Base-by-base conservation (phyloP, 2,113 vertebrate genomes). In the Ariopsis seemanni region DNA sequence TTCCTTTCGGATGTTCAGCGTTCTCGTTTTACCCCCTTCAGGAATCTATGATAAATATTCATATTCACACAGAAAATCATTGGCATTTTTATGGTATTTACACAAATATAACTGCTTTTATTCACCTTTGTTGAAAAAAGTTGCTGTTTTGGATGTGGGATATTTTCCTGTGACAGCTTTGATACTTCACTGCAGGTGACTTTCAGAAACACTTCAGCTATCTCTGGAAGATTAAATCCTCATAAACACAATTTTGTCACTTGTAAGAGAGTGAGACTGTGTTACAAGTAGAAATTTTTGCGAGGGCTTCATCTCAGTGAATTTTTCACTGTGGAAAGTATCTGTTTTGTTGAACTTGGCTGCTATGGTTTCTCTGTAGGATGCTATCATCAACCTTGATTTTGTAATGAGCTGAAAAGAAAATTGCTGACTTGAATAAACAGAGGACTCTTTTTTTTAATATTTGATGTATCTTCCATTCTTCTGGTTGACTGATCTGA, bases 281-380 rank as follows among this genome's bases (percentile, higher is more conserved):
- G 22, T 86, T 58, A 71, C 58, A 71, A 22, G 50, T 58, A 58
- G 77, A 86, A 81, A 71, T 86, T 27, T 69, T 58, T 83, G 57
- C 75, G 67, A 82, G 18, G 69, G 34, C 53, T 87, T 83, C 14
- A 67, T 65, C 48, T 65, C 30, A 7, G 55, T 12, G 20, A 14
- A 69, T 18, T 60, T 52, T 50, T 60, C 34, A n/a, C 52, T 75
- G 65, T 88, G 42, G 22, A 85, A 75, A 12, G 10, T 62, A 74
- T 57, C 57, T 89, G 69, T 83, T 69, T 65, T 58, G 52, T 58
- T 48, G 11, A 82, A 27, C 69, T 77, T 27, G 10, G 42, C n/a
- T 25, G n/a, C 75, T 77, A 4, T 86, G 62, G 18, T 18, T 55
- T 17, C 52, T 79, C 77, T 30, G 34, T 30, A 79, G 53, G 14